Evolutionary conservation across 2,113 vertebrate genomes (phyloP).

Genomic region (Oncorhynchus keta): DNA sequence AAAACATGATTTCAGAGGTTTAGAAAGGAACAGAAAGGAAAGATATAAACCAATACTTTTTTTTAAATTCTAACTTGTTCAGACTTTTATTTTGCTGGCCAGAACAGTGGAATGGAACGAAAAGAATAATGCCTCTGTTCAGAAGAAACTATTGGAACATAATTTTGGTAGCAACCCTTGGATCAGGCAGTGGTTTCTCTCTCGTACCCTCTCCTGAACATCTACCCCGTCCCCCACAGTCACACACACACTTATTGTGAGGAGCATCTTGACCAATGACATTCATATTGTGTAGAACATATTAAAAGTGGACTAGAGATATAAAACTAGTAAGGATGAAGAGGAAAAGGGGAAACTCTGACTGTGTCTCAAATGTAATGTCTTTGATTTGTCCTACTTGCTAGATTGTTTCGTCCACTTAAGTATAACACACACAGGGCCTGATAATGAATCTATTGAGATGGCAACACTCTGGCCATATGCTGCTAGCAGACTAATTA

Average conservation of each 20-base stretch:
- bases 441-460: conserved; percentile 53
- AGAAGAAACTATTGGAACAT: too few relatives aligned
- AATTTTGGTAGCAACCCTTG: too few relatives aligned
- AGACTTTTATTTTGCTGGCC: too few relatives aligned
- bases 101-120: too few relatives aligned
- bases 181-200: too few relatives aligned
- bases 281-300: conserved; percentile 19
- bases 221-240: neutral
- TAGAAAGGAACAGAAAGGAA: too few relatives aligned
- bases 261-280: neutral
- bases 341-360: conserved; percentile 30
- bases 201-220: neutral
- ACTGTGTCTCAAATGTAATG: conserved; percentile 42
- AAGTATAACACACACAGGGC: conserved; percentile 18
- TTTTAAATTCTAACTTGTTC: too few relatives aligned
- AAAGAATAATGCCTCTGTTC: too few relatives aligned
- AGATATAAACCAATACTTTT: too few relatives aligned
- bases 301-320: conserved; percentile 12
- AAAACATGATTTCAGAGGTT: too few relatives aligned
- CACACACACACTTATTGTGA: neutral
- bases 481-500: conserved; percentile 35
- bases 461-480: conserved; percentile 27
- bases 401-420: conserved; percentile 30
- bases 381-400: conserved; percentile 45
- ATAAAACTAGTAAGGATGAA: conserved; percentile 16